phyloP scores from a whole-genome alignment of 2,888 invertebrate species.

The Lordiphosa andalusiaca region DNA sequence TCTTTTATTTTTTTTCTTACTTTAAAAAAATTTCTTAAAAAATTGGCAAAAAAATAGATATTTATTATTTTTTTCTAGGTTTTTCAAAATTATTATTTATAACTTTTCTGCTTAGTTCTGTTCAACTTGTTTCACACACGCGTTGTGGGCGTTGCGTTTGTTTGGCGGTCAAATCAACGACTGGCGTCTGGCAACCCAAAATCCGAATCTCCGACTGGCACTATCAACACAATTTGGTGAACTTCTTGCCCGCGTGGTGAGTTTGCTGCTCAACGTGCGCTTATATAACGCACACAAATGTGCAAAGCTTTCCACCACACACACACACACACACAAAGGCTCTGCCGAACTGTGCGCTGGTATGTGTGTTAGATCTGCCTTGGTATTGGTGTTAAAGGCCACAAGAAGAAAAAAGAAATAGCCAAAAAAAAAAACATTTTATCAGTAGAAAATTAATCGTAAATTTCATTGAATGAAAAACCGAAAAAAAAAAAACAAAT shows the following conservation, averaged over 20 bases:
- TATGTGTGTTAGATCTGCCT: constrained; percentile 54
- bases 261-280: constrained; percentile 36
- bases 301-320: constrained; percentile 40
- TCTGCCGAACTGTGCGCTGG: constrained; percentile 20
- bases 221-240: constrained; percentile 13
- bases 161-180: constrained; percentile 78
- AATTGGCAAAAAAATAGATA: constrained; percentile 17
- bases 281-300: constrained; percentile 65
- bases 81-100: constrained; percentile 7
- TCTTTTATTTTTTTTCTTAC: constrained; percentile 21
- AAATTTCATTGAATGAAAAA: constrained; percentile 26
- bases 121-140: constrained; percentile 36
- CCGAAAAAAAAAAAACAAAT: constrained; percentile 2
- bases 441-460: constrained; percentile 28
- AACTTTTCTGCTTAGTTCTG: constrained; percentile 6
- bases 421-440: constrained; percentile 1
- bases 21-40: constrained; percentile 24
- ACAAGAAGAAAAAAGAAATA: constrained; percentile 13
- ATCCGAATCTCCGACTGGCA: constrained; percentile 9
- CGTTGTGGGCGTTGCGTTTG: constrained; percentile 73
- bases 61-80: too few relatives aligned
- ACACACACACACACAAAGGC: constrained; percentile 1
- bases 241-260: constrained; percentile 2
- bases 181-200: constrained; percentile 41
- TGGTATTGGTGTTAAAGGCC: constrained; percentile 70